phyloP scores from a whole-genome alignment of 1,140 invertebrate genomes.

The Bilobella aurantiaca region DNA sequence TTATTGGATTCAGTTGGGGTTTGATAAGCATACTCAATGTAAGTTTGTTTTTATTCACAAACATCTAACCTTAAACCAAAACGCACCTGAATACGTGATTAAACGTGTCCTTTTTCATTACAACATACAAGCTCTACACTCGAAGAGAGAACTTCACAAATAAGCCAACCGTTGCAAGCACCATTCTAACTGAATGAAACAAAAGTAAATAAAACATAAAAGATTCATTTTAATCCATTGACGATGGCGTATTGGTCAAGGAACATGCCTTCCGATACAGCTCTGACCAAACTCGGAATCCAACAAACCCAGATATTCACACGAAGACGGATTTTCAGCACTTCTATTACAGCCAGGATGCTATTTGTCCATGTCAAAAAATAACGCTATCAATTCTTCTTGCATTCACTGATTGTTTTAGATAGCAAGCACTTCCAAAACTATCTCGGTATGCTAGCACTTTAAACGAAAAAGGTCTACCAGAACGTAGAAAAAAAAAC shows the following conservation, averaged over 20 bases:
- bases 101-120: neutral
- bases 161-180: neutral
- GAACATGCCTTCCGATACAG: neutral
- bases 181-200: neutral
- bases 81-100: neutral
- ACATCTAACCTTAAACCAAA: neutral
- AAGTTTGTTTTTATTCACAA: neutral
- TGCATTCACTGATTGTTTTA: neutral
- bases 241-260: neutral
- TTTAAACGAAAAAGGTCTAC: too few relatives aligned
- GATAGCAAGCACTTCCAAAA: neutral
- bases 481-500: too few relatives aligned
- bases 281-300: neutral
- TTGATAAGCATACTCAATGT: neutral
- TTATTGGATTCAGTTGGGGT: neutral
- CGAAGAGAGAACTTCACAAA: neutral
- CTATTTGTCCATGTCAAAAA: neutral
- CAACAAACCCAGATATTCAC: neutral
- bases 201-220: neutral
- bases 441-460: neutral
- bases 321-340: neutral
- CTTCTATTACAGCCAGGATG: neutral
- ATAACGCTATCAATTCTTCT: neutral
- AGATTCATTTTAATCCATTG: neutral
- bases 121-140: neutral